Percentiles rank a stretch among this genome's conserved stretches.
Conservation (phyloP, 2,113 vertebrate species). For the Pelvicachromis taeniatus region DNA sequence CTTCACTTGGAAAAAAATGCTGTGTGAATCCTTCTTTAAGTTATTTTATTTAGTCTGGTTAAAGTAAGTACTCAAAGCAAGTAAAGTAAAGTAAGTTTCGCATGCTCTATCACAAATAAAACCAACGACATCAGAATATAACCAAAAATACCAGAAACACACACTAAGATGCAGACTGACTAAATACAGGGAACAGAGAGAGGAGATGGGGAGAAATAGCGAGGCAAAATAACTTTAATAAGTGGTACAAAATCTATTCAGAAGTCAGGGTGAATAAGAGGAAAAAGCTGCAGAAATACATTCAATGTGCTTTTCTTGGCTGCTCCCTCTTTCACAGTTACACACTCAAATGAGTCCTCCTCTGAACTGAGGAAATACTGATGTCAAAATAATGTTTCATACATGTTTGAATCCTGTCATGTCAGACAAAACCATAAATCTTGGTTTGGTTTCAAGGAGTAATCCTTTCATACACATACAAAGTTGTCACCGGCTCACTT, state of each 20-base stretch:
- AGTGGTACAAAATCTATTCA: not conserved
- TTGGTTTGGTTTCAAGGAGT: not conserved
- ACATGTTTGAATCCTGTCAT: not conserved
- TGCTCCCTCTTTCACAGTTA: not conserved
- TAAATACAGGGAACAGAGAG: not conserved
- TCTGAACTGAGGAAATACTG: not conserved
- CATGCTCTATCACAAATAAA: too few species aligned
- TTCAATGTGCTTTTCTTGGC: not conserved
- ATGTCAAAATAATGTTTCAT: not conserved
- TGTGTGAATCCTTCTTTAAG: not conserved
- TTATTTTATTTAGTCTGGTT: not conserved
- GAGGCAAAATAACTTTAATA: not conserved
- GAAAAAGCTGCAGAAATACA: not conserved
- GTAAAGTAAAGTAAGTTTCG: too few species aligned
- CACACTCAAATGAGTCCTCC: not conserved
- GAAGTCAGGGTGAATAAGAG: not conserved
- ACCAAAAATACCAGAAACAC: not conserved
- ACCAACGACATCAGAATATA: not conserved
- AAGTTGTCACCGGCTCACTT: not conserved
- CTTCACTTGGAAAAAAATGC: not conserved
- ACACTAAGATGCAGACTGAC: not conserved
- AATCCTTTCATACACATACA: not conserved
- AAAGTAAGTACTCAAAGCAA: not conserved
- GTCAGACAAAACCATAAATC: not conserved
- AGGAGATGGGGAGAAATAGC: not conserved